phyloP scores from a whole-genome alignment of 1,140 invertebrate genomes.

The Aphidius gifuensis region DNA sequence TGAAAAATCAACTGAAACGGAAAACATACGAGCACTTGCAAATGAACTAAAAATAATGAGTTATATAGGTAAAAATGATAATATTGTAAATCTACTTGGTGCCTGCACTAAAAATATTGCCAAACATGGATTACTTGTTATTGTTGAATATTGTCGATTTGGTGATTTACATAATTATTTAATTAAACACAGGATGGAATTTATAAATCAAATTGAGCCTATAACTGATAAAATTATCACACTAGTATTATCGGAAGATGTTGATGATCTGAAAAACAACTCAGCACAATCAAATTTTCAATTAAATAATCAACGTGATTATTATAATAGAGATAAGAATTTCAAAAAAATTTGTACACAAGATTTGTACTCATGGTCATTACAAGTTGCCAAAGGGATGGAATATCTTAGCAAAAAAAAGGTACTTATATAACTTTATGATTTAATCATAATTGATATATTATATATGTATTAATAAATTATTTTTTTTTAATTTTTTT shows the following conservation, averaged over 20 bases:
- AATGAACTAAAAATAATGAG: conserved; percentile 95
- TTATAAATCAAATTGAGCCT: conserved; percentile 79
- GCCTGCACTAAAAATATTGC: conserved; percentile 87
- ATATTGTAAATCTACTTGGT: conserved; percentile 91
- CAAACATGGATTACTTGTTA: conserved; percentile 88
- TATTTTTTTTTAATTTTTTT: too few species aligned
- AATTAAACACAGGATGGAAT: conserved; percentile 69
- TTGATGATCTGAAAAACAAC: too few species aligned
- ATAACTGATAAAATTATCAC: too few species aligned
- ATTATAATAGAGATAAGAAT: conserved; percentile 62
- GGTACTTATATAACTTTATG: conserved; percentile 41
- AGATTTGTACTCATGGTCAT: conserved; percentile 87
- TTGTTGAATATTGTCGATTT: conserved; percentile 90
- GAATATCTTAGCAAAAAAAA: conserved; percentile 86
- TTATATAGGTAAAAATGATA: conserved; percentile 90
- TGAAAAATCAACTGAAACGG: conserved; percentile 72
- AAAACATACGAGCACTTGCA: conserved; percentile 76
- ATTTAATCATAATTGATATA: too few species aligned
- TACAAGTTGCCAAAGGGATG: conserved; percentile 93
- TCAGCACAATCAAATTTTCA: too few species aligned
- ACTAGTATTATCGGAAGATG: too few species aligned
- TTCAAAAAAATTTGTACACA: conserved; percentile 69
- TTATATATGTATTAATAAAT: too few species aligned
- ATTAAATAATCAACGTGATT: too few species aligned
- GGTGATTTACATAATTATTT: conserved; percentile 89